Conservation (phyloP, 2,797 vertebrate genomes). For the Enteromius paludinosus region DNA sequence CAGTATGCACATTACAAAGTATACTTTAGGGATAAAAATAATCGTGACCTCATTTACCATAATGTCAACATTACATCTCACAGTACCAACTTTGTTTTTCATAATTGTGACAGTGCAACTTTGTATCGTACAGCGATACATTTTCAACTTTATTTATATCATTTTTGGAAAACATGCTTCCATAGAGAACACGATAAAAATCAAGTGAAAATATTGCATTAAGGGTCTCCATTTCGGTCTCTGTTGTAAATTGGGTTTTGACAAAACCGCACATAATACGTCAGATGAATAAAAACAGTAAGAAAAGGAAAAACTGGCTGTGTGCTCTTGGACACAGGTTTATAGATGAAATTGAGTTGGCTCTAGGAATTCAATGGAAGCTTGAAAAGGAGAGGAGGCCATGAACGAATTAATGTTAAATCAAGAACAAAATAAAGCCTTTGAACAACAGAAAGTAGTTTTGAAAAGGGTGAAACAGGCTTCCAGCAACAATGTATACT, state of each 20-base stretch:
- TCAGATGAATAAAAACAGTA: constrained; percentile 24
- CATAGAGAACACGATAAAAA: background rate
- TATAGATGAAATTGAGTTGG: constrained; percentile 27
- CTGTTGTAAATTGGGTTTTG: constrained; percentile 22
- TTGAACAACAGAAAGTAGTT: constrained; percentile 28
- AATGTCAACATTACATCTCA: background rate
- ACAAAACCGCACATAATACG: constrained; percentile 13
- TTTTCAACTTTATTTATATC: background rate
- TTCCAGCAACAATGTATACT: constrained; percentile 25
- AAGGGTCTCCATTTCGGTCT: constrained; percentile 3
- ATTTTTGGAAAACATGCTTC: background rate
- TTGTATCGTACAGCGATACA: background rate
- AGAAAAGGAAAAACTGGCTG: constrained; percentile 10
- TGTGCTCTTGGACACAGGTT: constrained; percentile 39
- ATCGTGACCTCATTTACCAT: background rate
- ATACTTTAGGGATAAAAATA: background rate
- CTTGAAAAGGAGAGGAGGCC: background rate
- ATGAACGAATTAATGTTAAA: constrained; percentile 24
- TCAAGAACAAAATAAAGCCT: constrained; percentile 35
- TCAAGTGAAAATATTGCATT: constrained; percentile 5
- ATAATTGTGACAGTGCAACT: background rate
- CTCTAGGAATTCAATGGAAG: constrained; percentile 1
- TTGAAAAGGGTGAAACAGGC: constrained; percentile 8
- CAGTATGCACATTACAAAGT: background rate
- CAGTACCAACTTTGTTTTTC: background rate